phyloP scores from a whole-genome alignment of 2,113 vertebrate genomes.

The Tiliqua scincoides region DNA sequence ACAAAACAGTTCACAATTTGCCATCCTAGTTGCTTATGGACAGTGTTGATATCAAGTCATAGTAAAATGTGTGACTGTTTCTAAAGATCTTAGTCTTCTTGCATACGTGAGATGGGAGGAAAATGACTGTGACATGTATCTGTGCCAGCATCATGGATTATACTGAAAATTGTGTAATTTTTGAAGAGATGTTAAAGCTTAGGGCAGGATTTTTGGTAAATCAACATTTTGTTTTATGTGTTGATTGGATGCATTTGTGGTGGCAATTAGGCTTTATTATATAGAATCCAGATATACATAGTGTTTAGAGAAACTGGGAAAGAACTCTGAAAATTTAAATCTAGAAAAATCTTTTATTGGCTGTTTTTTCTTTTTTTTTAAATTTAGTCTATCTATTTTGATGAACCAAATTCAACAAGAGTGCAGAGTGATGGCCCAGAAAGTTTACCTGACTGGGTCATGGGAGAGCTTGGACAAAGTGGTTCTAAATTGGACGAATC shows the following conservation, averaged over 20 bases:
- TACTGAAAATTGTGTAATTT: too few species aligned
- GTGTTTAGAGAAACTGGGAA: neutral
- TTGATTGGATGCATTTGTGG: neutral
- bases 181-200: neutral
- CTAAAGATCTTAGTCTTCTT: neutral
- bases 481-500: conserved; percentile 59
- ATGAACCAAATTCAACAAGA: conserved; percentile 78
- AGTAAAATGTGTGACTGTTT: neutral
- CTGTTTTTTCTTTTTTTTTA: conserved; percentile 58
- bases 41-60: neutral
- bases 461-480: conserved; percentile 75
- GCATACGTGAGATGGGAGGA: neutral
- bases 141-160: neutral
- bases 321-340: neutral
- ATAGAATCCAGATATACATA: too few species aligned
- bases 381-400: conserved; percentile 89
- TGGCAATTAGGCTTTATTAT: neutral
- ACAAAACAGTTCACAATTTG: too few species aligned
- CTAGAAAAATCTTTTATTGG: neutral
- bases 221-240: too few species aligned
- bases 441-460: conserved; percentile 83
- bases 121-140: neutral
- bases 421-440: conserved; percentile 52
- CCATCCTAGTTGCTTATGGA: too few species aligned
- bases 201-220: neutral